Evolutionary conservation across 2,797 vertebrate species (phyloP), one percentile per base, ranked within the genome.

Genomic region (Leptatherina wallacei): DNA sequence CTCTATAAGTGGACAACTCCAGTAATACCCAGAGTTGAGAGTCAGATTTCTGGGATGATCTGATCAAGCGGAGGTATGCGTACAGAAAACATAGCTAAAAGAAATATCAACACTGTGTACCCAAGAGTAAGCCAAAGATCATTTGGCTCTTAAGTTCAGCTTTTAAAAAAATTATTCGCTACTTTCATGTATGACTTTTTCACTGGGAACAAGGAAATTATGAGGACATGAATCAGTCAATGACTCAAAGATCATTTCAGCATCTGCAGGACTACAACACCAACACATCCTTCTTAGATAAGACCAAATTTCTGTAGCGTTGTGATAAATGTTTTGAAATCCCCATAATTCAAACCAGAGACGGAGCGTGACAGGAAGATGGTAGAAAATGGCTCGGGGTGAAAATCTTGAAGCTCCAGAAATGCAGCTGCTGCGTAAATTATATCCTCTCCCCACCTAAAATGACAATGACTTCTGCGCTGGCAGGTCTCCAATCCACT

Each of bases 21-120:
- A 89, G 89, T 85, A 89, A 90, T 78, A 92, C 80, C 81, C 57
- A 72, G n/a, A 82, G 74, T 80, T 57, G 29, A 86, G 90, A 84
- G 70, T 92, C 90, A 78, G 83, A 87, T 93, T 91, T 92, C 91
- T 86, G 84, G 86, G 88, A 91, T 91, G 88, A 91, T 91, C 86
- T 90, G 86, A 88, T 90, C 86, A 88, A 83, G 90, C 74, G 2
- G 73, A 88, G 89, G 83, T 91, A 92, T 90, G 89, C 81, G 85
- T 85, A 90, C 89, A 92, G 80, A 92, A 93, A 93, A 93, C 87
- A 90, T 75, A 77, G 73, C 81, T 85, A 72, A 84, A 85, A 86
- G 87, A 72, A 90, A 88, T 65, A 82, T 85, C 83, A 85, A 80
- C 80, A 86, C 54, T 59, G 22, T 63, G 78, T 68, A 85, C 84